phyloP scores from a whole-genome alignment of 2,888 invertebrate species.

The Lasioglossum morio region DNA sequence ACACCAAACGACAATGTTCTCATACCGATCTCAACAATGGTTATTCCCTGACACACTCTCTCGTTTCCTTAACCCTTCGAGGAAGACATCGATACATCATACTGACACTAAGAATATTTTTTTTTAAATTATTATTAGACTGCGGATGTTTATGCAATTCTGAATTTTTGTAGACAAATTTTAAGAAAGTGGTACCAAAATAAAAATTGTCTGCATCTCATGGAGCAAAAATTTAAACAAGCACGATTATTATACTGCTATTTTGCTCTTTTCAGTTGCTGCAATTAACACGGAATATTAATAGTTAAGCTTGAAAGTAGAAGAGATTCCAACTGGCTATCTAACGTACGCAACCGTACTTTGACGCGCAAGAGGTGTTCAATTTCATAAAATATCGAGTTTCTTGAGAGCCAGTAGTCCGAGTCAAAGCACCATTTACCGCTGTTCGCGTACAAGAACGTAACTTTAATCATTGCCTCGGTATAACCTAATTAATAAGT shows the following conservation, averaged over 20 bases:
- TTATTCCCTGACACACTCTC: not conserved
- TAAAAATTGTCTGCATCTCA: too few species aligned
- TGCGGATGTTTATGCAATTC: too few species aligned
- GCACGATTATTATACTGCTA: not conserved
- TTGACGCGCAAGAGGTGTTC: not conserved
- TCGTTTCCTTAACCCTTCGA: too few species aligned
- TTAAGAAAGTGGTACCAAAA: too few species aligned
- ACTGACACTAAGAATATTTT: too few species aligned
- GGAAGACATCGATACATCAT: too few species aligned
- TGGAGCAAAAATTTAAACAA: too few species aligned
- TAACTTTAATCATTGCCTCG: slow-evolving; percentile 14
- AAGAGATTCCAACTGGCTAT: not conserved
- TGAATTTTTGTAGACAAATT: too few species aligned
- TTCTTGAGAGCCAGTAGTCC: not conserved
- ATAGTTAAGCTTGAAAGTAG: not conserved
- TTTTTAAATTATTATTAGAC: too few species aligned
- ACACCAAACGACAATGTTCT: slow-evolving; percentile 19
- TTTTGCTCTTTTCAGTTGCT: not conserved
- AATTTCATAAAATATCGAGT: slow-evolving; percentile 23
- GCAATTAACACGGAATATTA: not conserved
- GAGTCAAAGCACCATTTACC: slow-evolving; percentile 15
- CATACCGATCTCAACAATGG: slow-evolving; percentile 3
- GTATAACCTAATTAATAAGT: slow-evolving; percentile 14
- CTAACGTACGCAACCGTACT: not conserved
- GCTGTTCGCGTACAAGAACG: not conserved